Base-by-base conservation (phyloP, 2,797 vertebrate species). In the Cetoscarus ocellatus region DNA sequence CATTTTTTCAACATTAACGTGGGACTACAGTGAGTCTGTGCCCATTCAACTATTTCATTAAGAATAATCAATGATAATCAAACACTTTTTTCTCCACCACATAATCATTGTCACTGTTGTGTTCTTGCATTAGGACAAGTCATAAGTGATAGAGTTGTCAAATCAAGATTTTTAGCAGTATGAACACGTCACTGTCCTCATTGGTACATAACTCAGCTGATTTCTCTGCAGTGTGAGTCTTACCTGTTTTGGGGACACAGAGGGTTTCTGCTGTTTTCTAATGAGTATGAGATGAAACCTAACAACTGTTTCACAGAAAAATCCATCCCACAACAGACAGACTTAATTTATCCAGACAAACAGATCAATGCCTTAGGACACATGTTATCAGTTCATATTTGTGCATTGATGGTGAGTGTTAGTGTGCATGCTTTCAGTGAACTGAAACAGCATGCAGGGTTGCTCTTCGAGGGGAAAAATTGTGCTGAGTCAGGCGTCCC, bases 281-380 rank as follows among this genome's bases (percentile, higher is more conserved):
- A 76, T 73, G 64, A 70, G 35, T 78, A 43, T 71, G 75, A 82
- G 81, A 63, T 18, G 36, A 79, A 83, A 63, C 6, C 65, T 34
- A 57, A 75, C 67, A 64, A 43, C 54, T 67, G 40, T 68, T 63
- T 77, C 19, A 34, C 67, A 10, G 17, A 39, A 54, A 55, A 73
- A 72, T 70, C 66, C 53, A 70, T 82, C 75, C 73, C 14, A 39
- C 55, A 64, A 18, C 62, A 56, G 3, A 14, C 15, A 42, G 68
- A 19, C 51, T 79, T 72, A 70, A 83, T 88, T 77, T 79, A 77
- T 70, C 77, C 45, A 71, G 61, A 39, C 53, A 76, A 86, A 86
- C 74, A 82, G 79, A 91, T 89, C 85, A 82, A 86, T 89, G 70
- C 38, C 49, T 80, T 81, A 80, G 66, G 84, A 80, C 70, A 78